phyloP scores from a whole-genome alignment of 2,113 vertebrate species.

The Labeo catla region DNA sequence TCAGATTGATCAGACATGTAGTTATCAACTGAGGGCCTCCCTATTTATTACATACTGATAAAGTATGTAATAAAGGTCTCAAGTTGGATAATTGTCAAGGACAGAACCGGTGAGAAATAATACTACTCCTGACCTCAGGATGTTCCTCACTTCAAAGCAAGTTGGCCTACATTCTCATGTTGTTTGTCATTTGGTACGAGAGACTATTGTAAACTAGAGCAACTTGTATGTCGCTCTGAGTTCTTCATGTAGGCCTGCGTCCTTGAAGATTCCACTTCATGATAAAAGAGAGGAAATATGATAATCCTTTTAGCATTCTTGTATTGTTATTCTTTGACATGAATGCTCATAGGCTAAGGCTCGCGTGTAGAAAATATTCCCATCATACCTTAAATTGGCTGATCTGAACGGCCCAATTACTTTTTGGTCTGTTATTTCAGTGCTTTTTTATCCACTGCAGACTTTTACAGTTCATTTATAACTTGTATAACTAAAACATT shows the following conservation, averaged over 20 bases:
- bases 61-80: not conserved
- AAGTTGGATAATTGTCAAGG: not conserved
- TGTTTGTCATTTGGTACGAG: slow-evolving; percentile 29
- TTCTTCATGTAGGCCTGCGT: not conserved
- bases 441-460: slow-evolving; percentile 66
- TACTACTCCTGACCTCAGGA: slow-evolving; percentile 17
- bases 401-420: not conserved
- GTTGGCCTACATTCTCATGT: slow-evolving; percentile 31
- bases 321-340: slow-evolving; percentile 26
- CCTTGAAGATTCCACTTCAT: slow-evolving; percentile 20
- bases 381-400: not conserved
- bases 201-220: not conserved
- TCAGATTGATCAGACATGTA: not conserved
- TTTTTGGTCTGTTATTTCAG: not conserved
- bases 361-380: not conserved
- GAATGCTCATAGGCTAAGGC: not conserved
- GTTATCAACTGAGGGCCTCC: slow-evolving; percentile 24
- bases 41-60: slow-evolving; percentile 1
- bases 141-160: slow-evolving; percentile 25
- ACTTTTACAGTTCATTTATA: not conserved
- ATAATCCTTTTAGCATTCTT: not conserved
- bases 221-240: slow-evolving; percentile 16
- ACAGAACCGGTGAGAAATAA: slow-evolving; percentile 18
- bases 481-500: not conserved
- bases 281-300: slow-evolving; percentile 24